These are phyloP conservation scores for Minunthozetes semirufus DNA, from an alignment of 2,888 invertebrate genomes.

Conservation along the genomic window DNA sequence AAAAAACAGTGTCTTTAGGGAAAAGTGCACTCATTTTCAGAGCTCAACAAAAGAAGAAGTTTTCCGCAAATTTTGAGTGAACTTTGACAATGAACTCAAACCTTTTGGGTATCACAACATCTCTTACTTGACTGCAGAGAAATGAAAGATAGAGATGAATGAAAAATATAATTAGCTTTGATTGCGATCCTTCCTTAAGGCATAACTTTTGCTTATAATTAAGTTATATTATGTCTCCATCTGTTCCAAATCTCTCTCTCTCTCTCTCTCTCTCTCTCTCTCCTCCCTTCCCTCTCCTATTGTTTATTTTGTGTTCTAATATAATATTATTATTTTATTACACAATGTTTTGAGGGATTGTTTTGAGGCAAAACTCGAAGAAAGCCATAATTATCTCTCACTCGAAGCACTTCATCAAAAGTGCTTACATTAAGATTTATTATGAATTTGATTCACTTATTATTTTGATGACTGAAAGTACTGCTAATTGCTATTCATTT, in stretches of 20 bases:
- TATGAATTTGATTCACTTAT: no score
- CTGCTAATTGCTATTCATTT: no score
- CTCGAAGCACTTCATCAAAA: no score
- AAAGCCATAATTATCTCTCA: no score
- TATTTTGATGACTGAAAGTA: no score
- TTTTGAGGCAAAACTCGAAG: no score
- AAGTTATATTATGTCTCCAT: constrained; percentile 17
- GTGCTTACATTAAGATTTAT: no score
- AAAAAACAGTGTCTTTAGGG: constrained; percentile 7
- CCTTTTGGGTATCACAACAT: constrained; percentile 7
- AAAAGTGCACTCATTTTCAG: not conserved
- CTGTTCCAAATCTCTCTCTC: not conserved
- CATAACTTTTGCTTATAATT: constrained; percentile 3
- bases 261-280: constrained; percentile 15
- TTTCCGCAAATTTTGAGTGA: not conserved
- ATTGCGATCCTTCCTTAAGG: constrained; percentile 26
- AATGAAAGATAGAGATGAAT: constrained; percentile 15
- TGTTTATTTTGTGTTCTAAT: no score
- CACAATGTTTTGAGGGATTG: no score
- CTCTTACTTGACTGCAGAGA: not conserved
- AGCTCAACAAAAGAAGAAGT: not conserved
- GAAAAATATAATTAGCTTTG: constrained; percentile 28
- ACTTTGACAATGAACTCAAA: constrained; percentile 22
- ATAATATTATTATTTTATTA: no score
- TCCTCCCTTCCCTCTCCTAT: not conserved